Conservation (phyloP, 2,113 vertebrate genomes). For the Hyaena hyaena region DNA sequence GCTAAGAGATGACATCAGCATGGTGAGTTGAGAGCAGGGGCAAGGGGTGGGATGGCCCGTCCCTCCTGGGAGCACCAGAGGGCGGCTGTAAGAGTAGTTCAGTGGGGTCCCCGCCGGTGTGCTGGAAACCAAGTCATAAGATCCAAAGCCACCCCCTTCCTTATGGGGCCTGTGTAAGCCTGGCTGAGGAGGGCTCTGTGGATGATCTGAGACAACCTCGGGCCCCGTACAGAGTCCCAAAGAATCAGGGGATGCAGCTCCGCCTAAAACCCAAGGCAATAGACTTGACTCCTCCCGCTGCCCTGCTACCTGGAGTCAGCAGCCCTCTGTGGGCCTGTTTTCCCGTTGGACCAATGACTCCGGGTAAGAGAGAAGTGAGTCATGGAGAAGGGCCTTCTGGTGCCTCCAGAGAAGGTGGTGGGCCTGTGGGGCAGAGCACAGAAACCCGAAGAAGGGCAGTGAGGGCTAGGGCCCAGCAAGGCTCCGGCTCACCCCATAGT, state of each 20-base stretch:
- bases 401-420: not conserved
- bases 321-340: not conserved
- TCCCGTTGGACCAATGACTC: not conserved
- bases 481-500: not conserved
- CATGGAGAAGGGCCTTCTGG: not conserved
- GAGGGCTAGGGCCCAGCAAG: not conserved
- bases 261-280: not conserved
- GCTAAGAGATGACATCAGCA: not conserved
- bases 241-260: not conserved
- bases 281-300: not conserved
- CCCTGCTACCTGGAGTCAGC: not conserved
- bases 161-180: not conserved
- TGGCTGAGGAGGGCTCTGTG: not conserved
- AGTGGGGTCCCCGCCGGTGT: too few species aligned
- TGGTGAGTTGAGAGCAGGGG: not conserved
- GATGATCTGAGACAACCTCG: not conserved
- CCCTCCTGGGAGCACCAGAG: too few species aligned
- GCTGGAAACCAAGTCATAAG: not conserved
- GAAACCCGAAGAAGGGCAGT: not conserved
- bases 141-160: not conserved
- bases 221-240: not conserved
- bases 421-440: not conserved
- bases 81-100: not conserved
- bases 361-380: not conserved
- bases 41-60: fast-evolving